Base-by-base conservation (phyloP, 2,113 vertebrate species). In the Rhinoderma darwinii region DNA sequence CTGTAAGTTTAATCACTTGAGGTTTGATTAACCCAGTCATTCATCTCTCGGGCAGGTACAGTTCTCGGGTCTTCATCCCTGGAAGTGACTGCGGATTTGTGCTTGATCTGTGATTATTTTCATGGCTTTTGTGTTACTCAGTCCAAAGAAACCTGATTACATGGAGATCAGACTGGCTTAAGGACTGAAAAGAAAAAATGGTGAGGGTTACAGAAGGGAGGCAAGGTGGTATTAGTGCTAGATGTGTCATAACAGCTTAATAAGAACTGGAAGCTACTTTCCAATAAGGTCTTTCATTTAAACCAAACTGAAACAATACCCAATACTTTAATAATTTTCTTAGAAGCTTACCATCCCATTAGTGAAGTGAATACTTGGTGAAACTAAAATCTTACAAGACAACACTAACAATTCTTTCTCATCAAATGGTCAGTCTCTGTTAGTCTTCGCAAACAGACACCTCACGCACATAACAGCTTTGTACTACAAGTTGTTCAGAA, bases 71-170 rank as follows among this genome's bases (percentile, higher is more conserved):
- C 63, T 63, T 80, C 32, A 86, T 70, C 76, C 32, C 44, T 56
- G n/a, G 27, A 41, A 80, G 44, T 50, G 35, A 32, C 27, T 63
- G 63, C 8, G 63, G 84, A 72, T 86, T 86, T 86, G 44, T 70
- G 47, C 61, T 39, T 80, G 61, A 86, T 86, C 84, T 80, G 84
- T 80, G 41, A 86, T 86, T 80, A 80, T 61, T 56, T 35, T 50
- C 84, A 54, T 70, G 75, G 84, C 76, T 86, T 80, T 86, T 86
- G 84, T 86, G 25, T 66, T 70, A 30, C 56, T 68, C 20, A 20
- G 35, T 86, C 22, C 32, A 54, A 72, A 85, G 73, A 72, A 68
- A 68, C 59, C 76, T 51, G 84, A 86, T 86, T 86, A 86, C 84
- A 80, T 27, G 61, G 75, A 56, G 76, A 61, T 86, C 76, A 80